Evolutionary conservation across 2,797 vertebrate species (phyloP), one percentile per base, ranked within the genome.

Genomic region (Monodelphis domestica): DNA sequence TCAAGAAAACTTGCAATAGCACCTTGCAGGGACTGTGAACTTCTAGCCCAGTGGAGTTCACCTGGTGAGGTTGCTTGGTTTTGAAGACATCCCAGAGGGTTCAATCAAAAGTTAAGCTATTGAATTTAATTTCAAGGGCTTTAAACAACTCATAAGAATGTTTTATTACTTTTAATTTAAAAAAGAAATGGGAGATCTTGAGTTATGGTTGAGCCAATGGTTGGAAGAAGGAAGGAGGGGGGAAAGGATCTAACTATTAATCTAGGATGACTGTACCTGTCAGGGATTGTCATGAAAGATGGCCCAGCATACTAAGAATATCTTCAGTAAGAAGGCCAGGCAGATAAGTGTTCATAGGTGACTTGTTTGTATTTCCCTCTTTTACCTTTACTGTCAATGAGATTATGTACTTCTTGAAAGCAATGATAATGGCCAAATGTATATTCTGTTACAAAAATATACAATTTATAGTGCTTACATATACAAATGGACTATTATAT

Each of bases 61-160:
- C 11, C 4, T 26, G 45, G 21, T n/a, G 3, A 92, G 51, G 70
- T 50, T 78, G 7, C 15, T 70, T 84, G 70, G 90, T 53, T 87
- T 87, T 26, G 5, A 90, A 26, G 15, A 59, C 51, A 92, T 57
- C 54, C 38, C 52, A 95, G 91, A 96, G 87, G 53, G n/a, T 3
- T 87, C 24, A 92, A 12, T 29, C 52, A 84, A 24, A 84, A 84
- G 7, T 26, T 24, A 50, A 84, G 21, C 24, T 24, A 84, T 14
- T 84, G 0, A 28, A 84, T 91, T 57, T 93, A 52, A 3, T 93
- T 29, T 93, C 12, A 45, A 95, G 29, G 14, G 2, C 12, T 24
- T 95, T 95, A 93, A 91, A 92, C n/a, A 94, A n/a, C 28, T 70
- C 33, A 93, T 53, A 30, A 55, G 91, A 88, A 94, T 53, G 87